These are phyloP conservation scores for Sitophilus oryzae DNA, from an alignment of 1,140 invertebrate species.

Conservation along the genomic window DNA sequence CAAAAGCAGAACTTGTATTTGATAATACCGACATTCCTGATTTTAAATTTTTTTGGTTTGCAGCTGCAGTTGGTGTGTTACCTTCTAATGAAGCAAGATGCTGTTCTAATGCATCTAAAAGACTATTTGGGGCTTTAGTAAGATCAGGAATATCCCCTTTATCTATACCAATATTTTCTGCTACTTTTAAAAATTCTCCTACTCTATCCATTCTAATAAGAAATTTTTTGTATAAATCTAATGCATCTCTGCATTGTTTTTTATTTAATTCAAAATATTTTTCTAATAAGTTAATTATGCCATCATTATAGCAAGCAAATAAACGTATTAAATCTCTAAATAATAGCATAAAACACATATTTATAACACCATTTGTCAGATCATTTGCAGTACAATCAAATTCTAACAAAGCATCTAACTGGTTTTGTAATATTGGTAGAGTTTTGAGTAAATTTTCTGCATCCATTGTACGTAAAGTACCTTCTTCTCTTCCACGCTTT, in stretches of 20 bases:
- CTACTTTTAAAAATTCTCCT: conserved; percentile 96
- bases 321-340: conserved; percentile 97
- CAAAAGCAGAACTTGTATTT: conserved; percentile 81
- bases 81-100: conserved; percentile 93
- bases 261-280: conserved; percentile 99
- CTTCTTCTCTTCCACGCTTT: conserved; percentile 97
- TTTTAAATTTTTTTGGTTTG: conserved; percentile 81
- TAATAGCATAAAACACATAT: conserved; percentile 96
- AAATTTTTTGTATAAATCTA: conserved; percentile 99
- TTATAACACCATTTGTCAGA: conserved; percentile 97
- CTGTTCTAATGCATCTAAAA: conserved; percentile 95
- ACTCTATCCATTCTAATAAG: conserved; percentile 98
- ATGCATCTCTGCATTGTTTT: conserved; percentile 93
- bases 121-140: conserved; percentile 96
- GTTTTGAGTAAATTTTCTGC: conserved; percentile 97
- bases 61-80: conserved; percentile 77
- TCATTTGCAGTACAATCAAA: conserved; percentile 98
- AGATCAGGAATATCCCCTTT: conserved; percentile 99
- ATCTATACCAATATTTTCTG: conserved; percentile 96
- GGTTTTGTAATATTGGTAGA: conserved; percentile 89
- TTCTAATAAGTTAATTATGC: conserved; percentile 97
- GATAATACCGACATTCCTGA: conserved; percentile 84
- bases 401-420: conserved; percentile 92
- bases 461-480: conserved; percentile 93
- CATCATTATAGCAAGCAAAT: conserved; percentile 99